Evolutionary conservation across 2,888 invertebrate species (phyloP), one percentile per base, ranked within the genome.

Genomic region (Leptinotarsa tumamoca): DNA sequence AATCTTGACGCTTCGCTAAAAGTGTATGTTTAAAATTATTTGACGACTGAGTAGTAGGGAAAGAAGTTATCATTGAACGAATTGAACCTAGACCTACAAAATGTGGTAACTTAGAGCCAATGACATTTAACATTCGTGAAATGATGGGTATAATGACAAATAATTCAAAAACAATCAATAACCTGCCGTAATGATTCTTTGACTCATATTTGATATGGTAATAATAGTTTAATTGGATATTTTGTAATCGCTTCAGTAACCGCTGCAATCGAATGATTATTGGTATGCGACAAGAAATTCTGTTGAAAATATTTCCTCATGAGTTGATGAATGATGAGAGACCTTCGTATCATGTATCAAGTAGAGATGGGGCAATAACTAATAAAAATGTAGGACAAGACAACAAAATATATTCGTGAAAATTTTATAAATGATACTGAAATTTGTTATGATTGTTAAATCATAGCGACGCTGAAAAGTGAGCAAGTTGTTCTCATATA

Each of bases 61-160:
- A 82, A 85, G 84, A 84, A 80, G 85, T 85, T 85, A 81, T 84
- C 85, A 85, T 85, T 85, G 85, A 85, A 80, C 76, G 74, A 76
- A 76, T 82, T 74, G 81, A 82, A 82, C 84, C 84, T 84, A 84
- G 84, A 84, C 84, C 84, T 78, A 83, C 80, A 81, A 84, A 84
- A 76, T 80, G 69, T 74, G 51, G 67, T 74, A 75, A 77, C 73
- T 54, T 67, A 52, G 49, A 77, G 76, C 73, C 73, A 78, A 75
- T 78, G 76, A 76, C 74, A 78, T 74, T 74, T 58, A 27, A 68
- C 51, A 73, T 76, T 70, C 58, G 21, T 56, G 67, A 49, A 68
- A 71, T 73, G 68, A 52, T 70, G 70, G 27, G 54, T 69, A 69
- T 56, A 56, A 51, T 70, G 49, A 10, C 50, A 18, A 15, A 58